A percentile compares a stretch with the other conserved stretches of the same genome.
Evolutionary conservation across 2,797 vertebrate species (phyloP).

Genomic region (Triplophysa yarkandensis): DNA sequence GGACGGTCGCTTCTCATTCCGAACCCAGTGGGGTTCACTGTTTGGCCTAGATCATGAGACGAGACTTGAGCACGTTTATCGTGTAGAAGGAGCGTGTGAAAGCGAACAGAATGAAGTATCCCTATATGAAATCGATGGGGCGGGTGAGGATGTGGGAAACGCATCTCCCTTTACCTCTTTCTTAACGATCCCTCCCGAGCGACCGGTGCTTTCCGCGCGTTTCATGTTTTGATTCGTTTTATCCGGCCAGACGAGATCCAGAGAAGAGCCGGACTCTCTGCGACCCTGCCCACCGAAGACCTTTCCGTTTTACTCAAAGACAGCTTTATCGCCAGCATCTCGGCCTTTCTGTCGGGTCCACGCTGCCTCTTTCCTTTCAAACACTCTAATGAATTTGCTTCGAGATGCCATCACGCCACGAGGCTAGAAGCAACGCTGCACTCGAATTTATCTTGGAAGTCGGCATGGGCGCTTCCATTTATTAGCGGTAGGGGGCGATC

Average conservation of each 20-base stretch:
- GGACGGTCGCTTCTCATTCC: neutral
- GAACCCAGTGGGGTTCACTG: neutral
- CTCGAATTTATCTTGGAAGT: constrained; percentile 24
- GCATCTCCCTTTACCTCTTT: constrained; percentile 58
- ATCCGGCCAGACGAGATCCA: constrained; percentile 67
- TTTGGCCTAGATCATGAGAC: neutral
- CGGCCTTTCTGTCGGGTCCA: neutral
- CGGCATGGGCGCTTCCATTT: constrained; percentile 29
- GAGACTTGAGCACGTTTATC: neutral
- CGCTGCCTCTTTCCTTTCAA: neutral
- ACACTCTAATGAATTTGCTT: neutral
- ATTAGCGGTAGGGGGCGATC: constrained; percentile 46
- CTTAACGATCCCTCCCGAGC: constrained; percentile 66
- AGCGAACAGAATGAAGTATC: neutral
- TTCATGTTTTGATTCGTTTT: constrained; percentile 77
- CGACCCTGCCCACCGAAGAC: constrained; percentile 47
- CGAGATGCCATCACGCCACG: constrained; percentile 35
- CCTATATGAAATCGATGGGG: constrained; percentile 46
- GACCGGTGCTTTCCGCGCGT: constrained; percentile 71
- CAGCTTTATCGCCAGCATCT: constrained; percentile 44
- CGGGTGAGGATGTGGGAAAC: constrained; percentile 69
- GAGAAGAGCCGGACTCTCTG: constrained; percentile 48
- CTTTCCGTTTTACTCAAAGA: constrained; percentile 46
- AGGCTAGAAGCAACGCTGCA: constrained; percentile 20
- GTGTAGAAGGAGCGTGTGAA: neutral